phyloP scores from a whole-genome alignment of 2,888 invertebrate genomes.

The Trachelus iudaicus region DNA sequence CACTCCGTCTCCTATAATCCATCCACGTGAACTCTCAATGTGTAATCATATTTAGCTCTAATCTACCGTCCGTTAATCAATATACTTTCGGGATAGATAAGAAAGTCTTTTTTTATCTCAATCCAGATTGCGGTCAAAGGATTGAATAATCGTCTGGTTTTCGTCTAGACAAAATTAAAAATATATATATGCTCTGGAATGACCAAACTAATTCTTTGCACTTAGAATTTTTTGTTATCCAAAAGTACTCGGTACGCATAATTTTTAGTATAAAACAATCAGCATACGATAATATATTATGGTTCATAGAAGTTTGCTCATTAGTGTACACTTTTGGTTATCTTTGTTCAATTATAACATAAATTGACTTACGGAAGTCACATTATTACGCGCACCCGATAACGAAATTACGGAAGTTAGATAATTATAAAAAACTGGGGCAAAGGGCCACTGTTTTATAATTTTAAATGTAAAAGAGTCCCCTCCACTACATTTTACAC shows the following conservation, averaged over 20 bases:
- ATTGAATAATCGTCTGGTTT: not conserved
- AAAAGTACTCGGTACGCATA: not conserved
- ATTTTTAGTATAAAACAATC: not conserved
- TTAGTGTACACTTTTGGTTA: no score
- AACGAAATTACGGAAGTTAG: not conserved
- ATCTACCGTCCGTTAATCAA: not conserved
- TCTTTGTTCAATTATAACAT: no score
- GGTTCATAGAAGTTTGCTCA: no score
- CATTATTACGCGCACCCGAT: no score
- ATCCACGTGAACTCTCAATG: not conserved
- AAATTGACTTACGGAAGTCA: no score
- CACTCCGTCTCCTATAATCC: not conserved
- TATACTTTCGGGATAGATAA: no score
- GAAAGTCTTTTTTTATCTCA: no score
- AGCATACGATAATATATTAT: no score
- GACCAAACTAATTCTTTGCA: not conserved
- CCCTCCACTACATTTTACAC: not conserved
- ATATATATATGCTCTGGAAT: not conserved
- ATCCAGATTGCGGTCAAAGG: not conserved
- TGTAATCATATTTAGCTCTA: not conserved
- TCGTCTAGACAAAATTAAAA: not conserved
- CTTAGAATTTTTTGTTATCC: not conserved
- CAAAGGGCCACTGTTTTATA: no score
- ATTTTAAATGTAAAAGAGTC: not conserved
- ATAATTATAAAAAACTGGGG: not conserved